Evolutionary conservation across 2,113 vertebrate species (phyloP).

Genomic region (Psilopsiagon aurifrons): DNA sequence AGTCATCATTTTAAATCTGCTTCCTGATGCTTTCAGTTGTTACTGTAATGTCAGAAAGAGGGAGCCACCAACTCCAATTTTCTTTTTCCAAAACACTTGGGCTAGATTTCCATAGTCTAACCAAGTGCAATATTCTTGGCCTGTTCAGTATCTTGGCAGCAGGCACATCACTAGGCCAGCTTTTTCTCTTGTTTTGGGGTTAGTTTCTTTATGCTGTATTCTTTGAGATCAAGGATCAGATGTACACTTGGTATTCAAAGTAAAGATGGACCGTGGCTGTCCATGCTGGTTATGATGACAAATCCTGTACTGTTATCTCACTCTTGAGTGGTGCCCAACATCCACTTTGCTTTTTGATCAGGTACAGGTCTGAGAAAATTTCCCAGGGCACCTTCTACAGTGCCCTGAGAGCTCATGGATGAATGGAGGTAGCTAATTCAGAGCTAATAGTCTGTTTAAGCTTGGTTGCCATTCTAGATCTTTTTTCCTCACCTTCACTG

Average conservation of each 20-base stretch:
- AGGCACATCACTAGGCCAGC: neutral
- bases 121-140: neutral
- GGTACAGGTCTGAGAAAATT: neutral
- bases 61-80: neutral
- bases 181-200: neutral
- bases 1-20: neutral
- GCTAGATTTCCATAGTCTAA: neutral
- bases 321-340: fast-evolving
- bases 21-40: neutral
- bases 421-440: neutral
- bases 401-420: neutral
- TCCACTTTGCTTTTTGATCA: neutral
- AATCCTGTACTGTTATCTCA: neutral
- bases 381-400: neutral
- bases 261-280: fast-evolving
- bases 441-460: neutral
- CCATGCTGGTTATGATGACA: neutral
- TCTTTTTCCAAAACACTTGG: neutral
- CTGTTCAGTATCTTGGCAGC: neutral
- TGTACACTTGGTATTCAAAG: neutral
- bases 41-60: too few species aligned
- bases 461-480: neutral
- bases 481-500: conserved; percentile 9
- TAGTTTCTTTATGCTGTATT: neutral
- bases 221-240: neutral